These are phyloP conservation scores for Salminus brasiliensis DNA, from an alignment of 2,113 vertebrate species.

Conservation along the genomic window DNA sequence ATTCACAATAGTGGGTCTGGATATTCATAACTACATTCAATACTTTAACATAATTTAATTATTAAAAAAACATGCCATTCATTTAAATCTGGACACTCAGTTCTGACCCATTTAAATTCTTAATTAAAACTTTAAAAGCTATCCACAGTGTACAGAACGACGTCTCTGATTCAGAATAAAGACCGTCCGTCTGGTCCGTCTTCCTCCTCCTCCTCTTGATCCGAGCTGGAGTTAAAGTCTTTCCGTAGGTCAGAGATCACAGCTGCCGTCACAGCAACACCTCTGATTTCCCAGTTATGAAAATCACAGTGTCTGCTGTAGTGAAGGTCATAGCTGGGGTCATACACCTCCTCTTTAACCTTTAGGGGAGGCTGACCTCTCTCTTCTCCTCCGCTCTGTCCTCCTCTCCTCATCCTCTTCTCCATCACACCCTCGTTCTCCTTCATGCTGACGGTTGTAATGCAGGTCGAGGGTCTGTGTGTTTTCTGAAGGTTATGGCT, in stretches of 20 bases:
- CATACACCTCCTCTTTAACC: constrained; percentile 16
- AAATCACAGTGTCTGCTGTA: background rate
- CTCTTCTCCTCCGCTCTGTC: background rate
- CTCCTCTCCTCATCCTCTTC: background rate
- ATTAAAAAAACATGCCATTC: too few relatives aligned
- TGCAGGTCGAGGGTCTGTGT: background rate
- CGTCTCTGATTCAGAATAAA: too few relatives aligned
- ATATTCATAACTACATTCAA: too few relatives aligned
- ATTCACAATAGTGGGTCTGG: too few relatives aligned
- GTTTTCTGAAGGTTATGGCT: background rate
- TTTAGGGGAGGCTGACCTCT: background rate
- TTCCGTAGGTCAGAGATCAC: background rate
- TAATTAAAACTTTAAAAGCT: too few relatives aligned
- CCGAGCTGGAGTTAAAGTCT: background rate
- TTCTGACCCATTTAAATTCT: too few relatives aligned
- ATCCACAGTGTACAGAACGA: too few relatives aligned
- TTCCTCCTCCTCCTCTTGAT: background rate
- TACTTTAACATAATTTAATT: too few relatives aligned
- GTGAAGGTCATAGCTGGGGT: background rate
- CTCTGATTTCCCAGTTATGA: background rate
- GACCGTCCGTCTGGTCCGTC: background rate
- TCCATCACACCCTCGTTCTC: background rate
- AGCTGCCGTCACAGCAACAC: background rate
- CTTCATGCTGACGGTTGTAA: background rate
- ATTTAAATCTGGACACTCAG: too few relatives aligned